These are phyloP conservation scores for Nesidiocoris tenuis DNA, from an alignment of 2,888 invertebrate genomes.

Conservation along the genomic window DNA sequence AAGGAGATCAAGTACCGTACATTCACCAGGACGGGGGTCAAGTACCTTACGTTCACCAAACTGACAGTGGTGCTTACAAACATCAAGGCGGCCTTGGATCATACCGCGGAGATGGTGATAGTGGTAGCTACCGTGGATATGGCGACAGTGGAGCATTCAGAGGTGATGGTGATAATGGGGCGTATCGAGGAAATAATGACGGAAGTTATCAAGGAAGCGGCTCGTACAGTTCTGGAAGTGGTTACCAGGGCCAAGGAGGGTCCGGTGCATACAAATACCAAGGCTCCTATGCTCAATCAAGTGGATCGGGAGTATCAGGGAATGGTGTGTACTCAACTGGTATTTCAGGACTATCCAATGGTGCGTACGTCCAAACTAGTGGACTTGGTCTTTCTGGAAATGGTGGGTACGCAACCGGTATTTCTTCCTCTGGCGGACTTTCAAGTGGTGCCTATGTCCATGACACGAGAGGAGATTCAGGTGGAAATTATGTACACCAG, in stretches of 20 bases:
- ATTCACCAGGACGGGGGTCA: conserved; percentile 40
- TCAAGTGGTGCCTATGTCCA: conserved; percentile 33
- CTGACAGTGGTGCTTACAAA: conserved; percentile 19
- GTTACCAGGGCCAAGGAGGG: conserved; percentile 34
- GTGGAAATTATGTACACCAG: conserved; percentile 40
- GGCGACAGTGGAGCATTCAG: conserved; percentile 21
- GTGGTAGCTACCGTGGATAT: conserved; percentile 4
- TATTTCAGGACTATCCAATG: too few relatives aligned
- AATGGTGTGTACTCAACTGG: too few relatives aligned
- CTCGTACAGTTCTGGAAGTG: conserved; percentile 3
- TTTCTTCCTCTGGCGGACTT: conserved; percentile 11
- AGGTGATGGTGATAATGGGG: conserved; percentile 9
- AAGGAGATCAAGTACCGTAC: conserved; percentile 40
- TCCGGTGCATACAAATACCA: conserved; percentile 36
- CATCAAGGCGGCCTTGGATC: conserved; percentile 5
- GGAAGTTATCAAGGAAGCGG: conserved; percentile 1
- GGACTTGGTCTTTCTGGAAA: background rate
- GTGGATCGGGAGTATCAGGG: conserved; percentile 3
- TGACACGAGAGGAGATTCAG: conserved; percentile 22
- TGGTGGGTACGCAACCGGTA: conserved; percentile 54
- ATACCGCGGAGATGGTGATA: conserved; percentile 8
- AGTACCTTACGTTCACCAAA: conserved; percentile 40
- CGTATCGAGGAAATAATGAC: background rate
- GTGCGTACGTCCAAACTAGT: background rate
- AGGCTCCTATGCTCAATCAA: background rate